Conservation (phyloP, 2,113 vertebrate species). For the Climacteris rufus region DNA sequence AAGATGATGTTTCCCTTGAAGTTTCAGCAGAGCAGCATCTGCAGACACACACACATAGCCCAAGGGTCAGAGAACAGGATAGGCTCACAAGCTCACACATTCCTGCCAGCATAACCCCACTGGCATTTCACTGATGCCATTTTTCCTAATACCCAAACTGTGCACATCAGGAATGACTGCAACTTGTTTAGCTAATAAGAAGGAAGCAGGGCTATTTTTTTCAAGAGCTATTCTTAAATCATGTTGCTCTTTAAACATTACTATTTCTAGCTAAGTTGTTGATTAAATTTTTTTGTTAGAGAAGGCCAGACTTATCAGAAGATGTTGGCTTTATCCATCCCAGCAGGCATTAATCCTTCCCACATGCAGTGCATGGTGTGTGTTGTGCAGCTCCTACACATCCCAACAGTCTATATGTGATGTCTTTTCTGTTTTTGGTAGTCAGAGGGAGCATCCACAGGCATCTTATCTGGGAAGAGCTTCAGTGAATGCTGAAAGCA, state of each 20-base stretch:
- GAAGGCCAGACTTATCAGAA: not conserved
- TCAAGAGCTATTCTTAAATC: not conserved
- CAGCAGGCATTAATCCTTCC: not conserved
- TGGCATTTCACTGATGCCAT: conserved; percentile 19
- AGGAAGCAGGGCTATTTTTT: not conserved
- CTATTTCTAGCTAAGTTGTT: not conserved
- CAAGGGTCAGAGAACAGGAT: not conserved
- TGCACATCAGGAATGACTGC: not conserved
- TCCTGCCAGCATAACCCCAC: not conserved
- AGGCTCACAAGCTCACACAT: not conserved
- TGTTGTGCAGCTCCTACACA: not conserved
- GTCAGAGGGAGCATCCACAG: not conserved
- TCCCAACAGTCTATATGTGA: not conserved
- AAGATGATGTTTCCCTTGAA: not conserved
- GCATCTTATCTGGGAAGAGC: not conserved
- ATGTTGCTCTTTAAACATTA: not conserved
- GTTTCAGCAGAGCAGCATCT: conserved; percentile 23
- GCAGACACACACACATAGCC: not conserved
- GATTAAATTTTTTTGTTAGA: not conserved
- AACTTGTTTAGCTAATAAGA: not conserved
- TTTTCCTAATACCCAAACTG: not conserved
- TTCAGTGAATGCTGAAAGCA: not conserved
- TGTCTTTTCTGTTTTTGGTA: not conserved
- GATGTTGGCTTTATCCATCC: not conserved
- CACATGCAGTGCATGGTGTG: not conserved